These are phyloP conservation scores for Napeogenes sylphis DNA, from an alignment of 2,888 invertebrate genomes.

Conservation along the genomic window DNA sequence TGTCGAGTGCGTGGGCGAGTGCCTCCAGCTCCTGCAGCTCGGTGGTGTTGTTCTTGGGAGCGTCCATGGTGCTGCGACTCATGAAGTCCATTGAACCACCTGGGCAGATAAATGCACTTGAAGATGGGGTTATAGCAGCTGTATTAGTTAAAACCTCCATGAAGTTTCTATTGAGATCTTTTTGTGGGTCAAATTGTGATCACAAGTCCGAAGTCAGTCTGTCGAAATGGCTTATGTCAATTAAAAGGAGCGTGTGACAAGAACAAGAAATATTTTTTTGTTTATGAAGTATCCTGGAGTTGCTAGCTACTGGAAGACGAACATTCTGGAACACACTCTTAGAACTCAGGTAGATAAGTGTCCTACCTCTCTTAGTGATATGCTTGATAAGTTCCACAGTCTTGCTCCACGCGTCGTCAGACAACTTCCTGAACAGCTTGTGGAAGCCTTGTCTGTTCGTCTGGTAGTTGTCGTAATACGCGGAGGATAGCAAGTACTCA, in stretches of 20 bases:
- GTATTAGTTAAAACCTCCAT: too few species aligned
- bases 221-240: too few species aligned
- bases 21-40: slow-evolving; percentile 83
- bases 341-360: neutral
- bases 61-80: slow-evolving; percentile 53
- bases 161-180: too few species aligned
- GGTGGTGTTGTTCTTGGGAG: slow-evolving; percentile 63
- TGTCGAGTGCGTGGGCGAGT: slow-evolving; percentile 85
- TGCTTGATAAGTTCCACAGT: slow-evolving; percentile 87
- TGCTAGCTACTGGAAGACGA: too few species aligned
- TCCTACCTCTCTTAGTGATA: slow-evolving; percentile 84
- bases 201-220: too few species aligned
- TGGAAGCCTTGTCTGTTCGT: slow-evolving; percentile 87
- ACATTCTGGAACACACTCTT: too few species aligned
- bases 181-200: too few species aligned
- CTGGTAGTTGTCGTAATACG: slow-evolving; percentile 86
- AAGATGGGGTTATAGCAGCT: too few species aligned
- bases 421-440: slow-evolving; percentile 83
- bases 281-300: too few species aligned
- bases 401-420: slow-evolving; percentile 86
- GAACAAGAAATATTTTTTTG: too few species aligned
- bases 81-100: slow-evolving; percentile 68
- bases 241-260: too few species aligned
- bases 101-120: slow-evolving; percentile 28
- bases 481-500: slow-evolving; percentile 84